These are phyloP conservation scores for Eupelmus urozonus DNA, from an alignment of 2,888 invertebrate species.

Conservation along the genomic window DNA sequence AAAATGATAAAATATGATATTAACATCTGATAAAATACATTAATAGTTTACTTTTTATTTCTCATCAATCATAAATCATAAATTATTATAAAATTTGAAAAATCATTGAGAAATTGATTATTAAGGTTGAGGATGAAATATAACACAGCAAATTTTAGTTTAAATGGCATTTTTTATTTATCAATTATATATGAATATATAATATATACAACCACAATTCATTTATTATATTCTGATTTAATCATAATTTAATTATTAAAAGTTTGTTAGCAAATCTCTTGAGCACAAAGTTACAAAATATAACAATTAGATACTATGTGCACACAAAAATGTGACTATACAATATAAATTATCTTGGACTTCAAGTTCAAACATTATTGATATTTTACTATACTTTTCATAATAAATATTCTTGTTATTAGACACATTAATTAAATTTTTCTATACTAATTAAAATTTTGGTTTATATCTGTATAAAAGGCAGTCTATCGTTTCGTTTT, in stretches of 20 bases:
- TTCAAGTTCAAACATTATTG: background rate
- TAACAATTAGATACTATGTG: conserved; percentile 56
- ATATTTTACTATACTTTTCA: no score
- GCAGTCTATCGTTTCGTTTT: no score
- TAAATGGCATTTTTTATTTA: conserved; percentile 42
- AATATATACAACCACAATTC: conserved; percentile 55
- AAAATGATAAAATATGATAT: no score
- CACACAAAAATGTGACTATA: conserved; percentile 49
- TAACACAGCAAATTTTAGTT: conserved; percentile 14
- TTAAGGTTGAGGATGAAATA: background rate
- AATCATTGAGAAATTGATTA: background rate
- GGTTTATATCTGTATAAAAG: background rate
- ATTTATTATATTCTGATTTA: conserved; percentile 51
- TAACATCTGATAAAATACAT: no score
- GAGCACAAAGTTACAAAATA: conserved; percentile 58
- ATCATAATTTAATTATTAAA: conserved; percentile 23
- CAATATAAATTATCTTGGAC: conserved; percentile 42
- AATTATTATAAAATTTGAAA: background rate
- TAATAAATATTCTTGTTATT: no score
- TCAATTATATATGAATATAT: conserved; percentile 47
- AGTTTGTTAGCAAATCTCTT: conserved; percentile 41
- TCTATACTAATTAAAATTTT: conserved; percentile 20
- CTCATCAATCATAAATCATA: no score
- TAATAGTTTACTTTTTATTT: no score
- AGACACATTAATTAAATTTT: no score